These are phyloP conservation scores for Euclidia mi DNA, from an alignment of 2,888 invertebrate genomes.

Conservation along the genomic window DNA sequence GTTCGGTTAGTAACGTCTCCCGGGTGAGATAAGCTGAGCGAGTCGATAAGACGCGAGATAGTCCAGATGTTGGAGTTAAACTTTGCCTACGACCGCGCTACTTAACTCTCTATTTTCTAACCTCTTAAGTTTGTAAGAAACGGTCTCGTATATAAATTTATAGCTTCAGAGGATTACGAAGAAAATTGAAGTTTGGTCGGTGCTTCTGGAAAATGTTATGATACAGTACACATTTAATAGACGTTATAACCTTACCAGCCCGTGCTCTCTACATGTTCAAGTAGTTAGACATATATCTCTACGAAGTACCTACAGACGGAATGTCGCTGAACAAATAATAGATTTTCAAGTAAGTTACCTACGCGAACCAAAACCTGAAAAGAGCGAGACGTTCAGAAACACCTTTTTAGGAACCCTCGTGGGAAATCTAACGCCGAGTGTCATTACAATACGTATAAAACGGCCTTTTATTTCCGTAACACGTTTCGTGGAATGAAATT, in stretches of 20 bases:
- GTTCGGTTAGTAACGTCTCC: constrained; percentile 52
- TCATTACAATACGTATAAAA: constrained; percentile 58
- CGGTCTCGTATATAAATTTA: constrained; percentile 65
- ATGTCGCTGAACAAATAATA: constrained; percentile 25
- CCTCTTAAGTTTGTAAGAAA: constrained; percentile 66
- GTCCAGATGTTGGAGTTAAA: constrained; percentile 68
- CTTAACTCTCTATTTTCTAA: constrained; percentile 70
- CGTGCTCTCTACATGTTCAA: not conserved
- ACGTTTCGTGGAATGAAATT: constrained; percentile 62
- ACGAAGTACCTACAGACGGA: not conserved
- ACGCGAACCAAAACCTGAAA: constrained; percentile 43
- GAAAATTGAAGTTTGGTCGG: constrained; percentile 46
- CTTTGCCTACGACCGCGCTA: constrained; percentile 63
- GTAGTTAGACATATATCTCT: not conserved
- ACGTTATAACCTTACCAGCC: constrained; percentile 3
- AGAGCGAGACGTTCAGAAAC: constrained; percentile 36
- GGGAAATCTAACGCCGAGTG: constrained; percentile 54
- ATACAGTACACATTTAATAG: constrained; percentile 21
- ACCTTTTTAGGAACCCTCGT: constrained; percentile 47
- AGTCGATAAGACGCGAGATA: constrained; percentile 68
- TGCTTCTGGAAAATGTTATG: constrained; percentile 49
- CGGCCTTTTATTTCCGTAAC: constrained; percentile 65
- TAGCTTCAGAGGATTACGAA: constrained; percentile 52
- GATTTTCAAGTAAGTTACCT: constrained; percentile 41
- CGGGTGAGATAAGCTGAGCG: constrained; percentile 50